These are phyloP conservation scores for Microtus richardsoni DNA, from an alignment of 2,113 vertebrate species.

Conservation along the genomic window DNA sequence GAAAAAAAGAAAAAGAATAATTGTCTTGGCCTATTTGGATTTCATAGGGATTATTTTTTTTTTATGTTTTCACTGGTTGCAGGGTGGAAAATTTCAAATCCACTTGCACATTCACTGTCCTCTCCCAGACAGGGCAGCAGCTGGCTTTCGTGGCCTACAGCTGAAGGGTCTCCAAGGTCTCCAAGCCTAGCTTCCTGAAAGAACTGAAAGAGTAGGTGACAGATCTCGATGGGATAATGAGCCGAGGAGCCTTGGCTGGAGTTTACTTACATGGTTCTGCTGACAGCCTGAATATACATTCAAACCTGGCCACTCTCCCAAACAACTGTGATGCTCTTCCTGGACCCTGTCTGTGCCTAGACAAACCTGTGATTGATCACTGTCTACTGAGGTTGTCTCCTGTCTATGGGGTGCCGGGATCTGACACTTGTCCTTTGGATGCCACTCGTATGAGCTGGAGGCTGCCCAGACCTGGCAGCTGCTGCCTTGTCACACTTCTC, in stretches of 20 bases:
- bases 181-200: not conserved
- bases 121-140: not conserved
- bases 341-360: not conserved
- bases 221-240: not conserved
- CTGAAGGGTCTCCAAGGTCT: constrained; percentile 13
- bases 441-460: not conserved
- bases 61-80: not conserved
- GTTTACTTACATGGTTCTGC: not conserved
- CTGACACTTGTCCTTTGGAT: constrained; percentile 31
- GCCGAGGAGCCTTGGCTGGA: not conserved
- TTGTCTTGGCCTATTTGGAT: not conserved
- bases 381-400: not conserved
- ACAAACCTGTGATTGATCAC: not conserved
- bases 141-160: not conserved
- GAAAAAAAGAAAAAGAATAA: not conserved
- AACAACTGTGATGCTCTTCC: not conserved
- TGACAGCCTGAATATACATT: not conserved
- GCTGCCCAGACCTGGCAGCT: not conserved
- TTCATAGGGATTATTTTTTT: not conserved
- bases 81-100: constrained; percentile 27
- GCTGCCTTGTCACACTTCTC: not conserved
- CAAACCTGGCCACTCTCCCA: not conserved
- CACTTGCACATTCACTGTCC: not conserved
- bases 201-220: not conserved
- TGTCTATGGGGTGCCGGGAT: not conserved